A percentile compares a stretch with the other conserved stretches of the same genome.
These are phyloP conservation scores for Ephydatia muelleri DNA, from an alignment of 37 sponge, comb jelly and placozoan species.

Conservation along the genomic window DNA sequence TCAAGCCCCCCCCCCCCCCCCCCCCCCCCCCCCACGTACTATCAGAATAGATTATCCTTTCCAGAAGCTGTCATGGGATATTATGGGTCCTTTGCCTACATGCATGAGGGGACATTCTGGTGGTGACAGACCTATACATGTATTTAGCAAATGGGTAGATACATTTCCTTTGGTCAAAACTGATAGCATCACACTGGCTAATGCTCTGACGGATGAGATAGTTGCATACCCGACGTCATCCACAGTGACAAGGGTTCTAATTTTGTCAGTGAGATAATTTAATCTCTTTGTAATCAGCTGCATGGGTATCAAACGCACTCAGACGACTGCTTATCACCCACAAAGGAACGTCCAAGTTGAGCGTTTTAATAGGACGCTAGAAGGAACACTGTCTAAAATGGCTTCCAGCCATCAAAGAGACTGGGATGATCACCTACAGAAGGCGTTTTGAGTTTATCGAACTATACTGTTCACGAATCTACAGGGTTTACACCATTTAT, in stretches of 20 bases:
- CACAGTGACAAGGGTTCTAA: conserved; percentile 52
- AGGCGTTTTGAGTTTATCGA: conserved; percentile 10
- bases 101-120: neutral
- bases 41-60: conserved; percentile 15
- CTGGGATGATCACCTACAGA: conserved; percentile 41
- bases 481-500: conserved; percentile 18
- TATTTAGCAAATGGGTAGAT: conserved; percentile 21
- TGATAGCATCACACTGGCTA: conserved; percentile 30
- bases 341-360: conserved; percentile 46
- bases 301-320: conserved; percentile 20
- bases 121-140: neutral
- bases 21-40: conserved; percentile 23
- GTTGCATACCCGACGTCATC: conserved; percentile 16
- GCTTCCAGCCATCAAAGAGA: conserved; percentile 29
- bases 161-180: conserved; percentile 17
- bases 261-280: conserved; percentile 10
- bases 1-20: conserved; percentile 19
- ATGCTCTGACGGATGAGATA: conserved; percentile 25
- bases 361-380: conserved; percentile 32
- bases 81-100: conserved; percentile 32
- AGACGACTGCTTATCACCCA: conserved; percentile 44
- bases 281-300: neutral
- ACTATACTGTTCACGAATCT: conserved; percentile 33
- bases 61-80: conserved; percentile 31
- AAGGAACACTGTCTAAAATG: conserved; percentile 32